A percentile compares a stretch with the other conserved stretches of the same genome.
phyloP scores from a whole-genome alignment of 2,888 invertebrate species.

The Dolichopus griseipennis region DNA sequence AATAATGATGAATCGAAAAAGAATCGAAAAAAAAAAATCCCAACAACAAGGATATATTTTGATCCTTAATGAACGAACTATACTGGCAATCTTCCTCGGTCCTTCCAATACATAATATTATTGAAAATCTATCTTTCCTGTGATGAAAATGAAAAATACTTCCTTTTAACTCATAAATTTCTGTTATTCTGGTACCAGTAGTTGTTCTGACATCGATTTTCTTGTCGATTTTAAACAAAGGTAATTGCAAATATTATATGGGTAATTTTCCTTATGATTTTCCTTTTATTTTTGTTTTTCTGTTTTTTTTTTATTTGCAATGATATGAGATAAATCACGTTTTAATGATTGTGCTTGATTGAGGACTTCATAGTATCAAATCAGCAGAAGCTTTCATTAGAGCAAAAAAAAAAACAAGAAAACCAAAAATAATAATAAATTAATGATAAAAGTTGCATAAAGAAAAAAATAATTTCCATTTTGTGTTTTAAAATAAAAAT shows the following conservation, averaged over 20 bases:
- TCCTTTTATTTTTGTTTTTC: neutral
- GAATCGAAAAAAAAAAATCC: too few species aligned
- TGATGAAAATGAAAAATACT: neutral
- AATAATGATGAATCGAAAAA: neutral
- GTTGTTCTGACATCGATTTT: neutral
- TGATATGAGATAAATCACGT: slow-evolving; percentile 2
- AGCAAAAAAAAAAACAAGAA: neutral
- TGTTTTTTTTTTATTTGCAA: neutral
- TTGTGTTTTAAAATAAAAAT: neutral
- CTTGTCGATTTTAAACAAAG: neutral
- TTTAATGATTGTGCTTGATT: slow-evolving; percentile 6
- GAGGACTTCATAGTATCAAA: neutral
- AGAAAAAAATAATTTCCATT: neutral
- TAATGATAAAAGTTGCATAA: neutral
- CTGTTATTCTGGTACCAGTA: neutral
- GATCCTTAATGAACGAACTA: neutral
- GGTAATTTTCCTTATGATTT: neutral
- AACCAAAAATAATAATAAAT: too few species aligned
- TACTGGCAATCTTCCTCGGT: neutral
- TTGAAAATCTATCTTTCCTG: neutral
- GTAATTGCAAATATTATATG: slow-evolving; percentile 5
- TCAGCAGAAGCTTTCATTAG: neutral
- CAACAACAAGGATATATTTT: neutral
- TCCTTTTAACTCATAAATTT: neutral
- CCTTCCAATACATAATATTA: neutral